These are phyloP conservation scores for Hemicordylus capensis DNA, from an alignment of 2,113 vertebrate genomes.

Conservation along the genomic window DNA sequence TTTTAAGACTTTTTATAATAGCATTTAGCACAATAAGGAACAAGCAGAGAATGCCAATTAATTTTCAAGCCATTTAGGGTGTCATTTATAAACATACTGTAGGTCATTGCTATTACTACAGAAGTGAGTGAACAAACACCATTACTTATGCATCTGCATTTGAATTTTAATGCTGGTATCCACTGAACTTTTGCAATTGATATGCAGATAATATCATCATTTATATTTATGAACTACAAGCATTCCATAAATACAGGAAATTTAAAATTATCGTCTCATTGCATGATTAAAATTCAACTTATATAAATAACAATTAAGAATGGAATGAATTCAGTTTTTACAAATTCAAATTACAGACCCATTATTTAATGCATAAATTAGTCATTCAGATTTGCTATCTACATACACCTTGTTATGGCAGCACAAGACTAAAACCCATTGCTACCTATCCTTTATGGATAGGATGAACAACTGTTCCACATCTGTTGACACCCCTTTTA, in stretches of 20 bases:
- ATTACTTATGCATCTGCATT: not conserved
- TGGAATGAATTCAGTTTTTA: not conserved
- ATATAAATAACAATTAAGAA: slow-evolving; percentile 6
- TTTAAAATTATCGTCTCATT: slow-evolving; percentile 16
- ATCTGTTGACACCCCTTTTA: not conserved
- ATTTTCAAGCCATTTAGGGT: not conserved
- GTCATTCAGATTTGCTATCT: not conserved
- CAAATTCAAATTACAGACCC: not conserved
- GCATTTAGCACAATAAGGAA: not conserved
- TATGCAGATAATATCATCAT: not conserved
- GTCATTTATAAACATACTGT: not conserved
- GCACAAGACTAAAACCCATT: not conserved
- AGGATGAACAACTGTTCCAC: not conserved
- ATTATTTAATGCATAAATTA: not conserved
- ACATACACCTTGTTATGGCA: not conserved
- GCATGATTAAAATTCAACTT: slow-evolving; percentile 13
- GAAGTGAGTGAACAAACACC: not conserved
- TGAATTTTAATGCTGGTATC: slow-evolving; percentile 3
- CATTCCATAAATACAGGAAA: slow-evolving; percentile 4
- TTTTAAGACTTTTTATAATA: not conserved
- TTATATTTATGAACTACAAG: not conserved
- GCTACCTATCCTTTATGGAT: not conserved
- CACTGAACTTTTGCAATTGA: slow-evolving; percentile 4
- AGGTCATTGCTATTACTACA: not conserved
- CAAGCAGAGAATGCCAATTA: not conserved